A percentile compares a stretch with the other conserved stretches of the same genome.
Evolutionary conservation across 2,797 vertebrate genomes (phyloP).

Genomic region (Sebastes paucispinis): DNA sequence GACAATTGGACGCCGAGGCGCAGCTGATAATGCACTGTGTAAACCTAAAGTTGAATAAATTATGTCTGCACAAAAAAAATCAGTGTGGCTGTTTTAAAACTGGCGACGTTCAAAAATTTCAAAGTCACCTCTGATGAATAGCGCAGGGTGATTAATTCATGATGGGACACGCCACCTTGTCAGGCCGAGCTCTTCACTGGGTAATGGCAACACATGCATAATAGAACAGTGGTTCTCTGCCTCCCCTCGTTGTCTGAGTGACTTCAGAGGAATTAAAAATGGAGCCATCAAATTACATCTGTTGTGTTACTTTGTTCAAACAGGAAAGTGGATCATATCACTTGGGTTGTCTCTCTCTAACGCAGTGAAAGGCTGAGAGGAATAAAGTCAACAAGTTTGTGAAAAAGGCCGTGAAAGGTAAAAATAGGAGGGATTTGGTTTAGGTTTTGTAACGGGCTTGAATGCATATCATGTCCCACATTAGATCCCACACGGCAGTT

Average conservation of each 20-base stretch:
- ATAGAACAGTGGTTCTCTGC: conserved; percentile 54
- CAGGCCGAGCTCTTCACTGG: conserved; percentile 55
- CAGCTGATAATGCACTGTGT: background rate
- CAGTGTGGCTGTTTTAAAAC: conserved; percentile 47
- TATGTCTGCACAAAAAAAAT: conserved; percentile 7
- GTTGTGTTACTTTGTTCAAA: conserved; percentile 34
- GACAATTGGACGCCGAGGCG: conserved; percentile 17
- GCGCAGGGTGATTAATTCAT: conserved; percentile 70
- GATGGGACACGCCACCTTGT: conserved; percentile 63
- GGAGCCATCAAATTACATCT: conserved; percentile 63
- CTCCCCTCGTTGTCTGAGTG: conserved; percentile 29
- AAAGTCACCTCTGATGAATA: conserved; percentile 74
- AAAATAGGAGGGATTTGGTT: background rate
- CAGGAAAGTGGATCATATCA: background rate
- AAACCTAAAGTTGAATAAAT: conserved; percentile 52
- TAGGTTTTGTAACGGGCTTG: background rate
- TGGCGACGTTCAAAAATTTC: conserved; percentile 53
- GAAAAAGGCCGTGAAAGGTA: background rate
- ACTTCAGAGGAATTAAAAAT: conserved; percentile 63
- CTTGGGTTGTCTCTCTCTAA: background rate
- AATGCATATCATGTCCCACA: background rate
- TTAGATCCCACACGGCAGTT: background rate
- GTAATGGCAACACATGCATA: conserved; percentile 71
- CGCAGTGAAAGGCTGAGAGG: background rate
- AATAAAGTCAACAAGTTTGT: background rate